Base-by-base conservation (phyloP, 2,888 invertebrate species). In the Eustalomyia histrio region DNA sequence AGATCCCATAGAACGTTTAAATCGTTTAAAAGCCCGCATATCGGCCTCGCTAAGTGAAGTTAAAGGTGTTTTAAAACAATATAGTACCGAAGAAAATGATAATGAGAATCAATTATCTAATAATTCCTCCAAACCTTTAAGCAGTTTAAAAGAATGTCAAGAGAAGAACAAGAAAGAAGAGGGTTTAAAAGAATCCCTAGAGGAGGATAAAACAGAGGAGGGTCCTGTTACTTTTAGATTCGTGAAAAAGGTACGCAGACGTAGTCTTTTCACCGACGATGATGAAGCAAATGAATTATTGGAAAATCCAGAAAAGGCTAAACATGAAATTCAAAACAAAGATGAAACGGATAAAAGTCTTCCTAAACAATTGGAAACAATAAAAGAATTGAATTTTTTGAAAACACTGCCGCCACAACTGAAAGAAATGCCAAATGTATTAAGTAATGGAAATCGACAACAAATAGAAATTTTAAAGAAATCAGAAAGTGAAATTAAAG, bases 11-110 rank as follows among this genome's bases (percentile, higher is more conserved):
- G 88, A 86, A 57, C 86, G 90, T 3, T 83, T 90, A 16, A 90
- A 88, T 83, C 88, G 88, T 67, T 83, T 90, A 1, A 87, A 88
- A 29, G 90, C 88, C 0, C 89, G 89, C 67, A 90, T 90, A 53
- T 87, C 90, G 4, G 90, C 86, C 1, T 89, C 90, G 0, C 83
- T 90, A 4, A 90, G 86, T 50, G 90, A 90, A 78, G 90, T 90
- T 0, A 90, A 90, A 74, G 88, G 87, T 9, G 90, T 90, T 12
- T 83, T 90, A 4, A 89, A 87, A 76, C 88, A 90, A 68, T 90
- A 90, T 67, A 90, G 90, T 76, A 88, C 88, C 2, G 89, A 90
- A 17, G 87, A 87, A 63, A 57, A 78, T 78, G 52, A 85, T 78
- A 60, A 50, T 43, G 72, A 83, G 52, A 57, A 43, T 35, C 50